Base-by-base conservation (phyloP, 2,888 invertebrate species). In the Anticlea derivata region DNA sequence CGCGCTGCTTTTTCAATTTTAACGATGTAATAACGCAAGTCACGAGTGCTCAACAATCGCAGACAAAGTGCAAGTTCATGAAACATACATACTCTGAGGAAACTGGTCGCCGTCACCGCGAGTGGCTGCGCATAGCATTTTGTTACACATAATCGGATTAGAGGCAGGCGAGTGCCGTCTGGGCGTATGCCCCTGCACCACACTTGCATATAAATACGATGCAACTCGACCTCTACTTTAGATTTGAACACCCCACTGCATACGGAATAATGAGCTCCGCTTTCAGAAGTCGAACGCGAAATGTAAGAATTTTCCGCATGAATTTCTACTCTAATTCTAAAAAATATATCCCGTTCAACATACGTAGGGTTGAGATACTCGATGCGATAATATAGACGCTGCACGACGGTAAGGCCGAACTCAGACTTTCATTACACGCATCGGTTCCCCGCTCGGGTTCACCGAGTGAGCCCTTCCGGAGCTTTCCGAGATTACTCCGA, bases 81-180 rank as follows among this genome's bases (percentile, higher is more conserved):
- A 10, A n/a, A n/a, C 12, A 69, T 68, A 72, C 65, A 55, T 66
- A 70, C 61, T 70, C 70, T 69, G 63, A 63, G 69, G 63, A 66
- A 73, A 69, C 73, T 73, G 63, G 70, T 65, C 65, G 62, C 50
- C 60, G 63, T 58, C 60, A 50, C 73, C 70, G 61, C 65, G 69
- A 71, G 64, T 69, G 76, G 73, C 69, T 73, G 72, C 77, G 78
- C 70, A 70, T 68, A 80, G 86, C 85, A 81, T 88, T 88, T 86
- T 86, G 88, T 86, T 86, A 83, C 85, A 83, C 74, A 70, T 86
- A 87, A 87, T 85, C 86, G 74, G 86, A 86, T 88, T 87, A 86
- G 74, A 52, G 31, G 43, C 47, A 64, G 72, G 74, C 74, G 72
- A 75, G 75, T 75, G 82, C 78, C 80, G 80, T 78, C 78, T 74